These are phyloP conservation scores for Schlechtendalia chinensis DNA, from an alignment of 1,140 invertebrate species.

Conservation along the genomic window DNA sequence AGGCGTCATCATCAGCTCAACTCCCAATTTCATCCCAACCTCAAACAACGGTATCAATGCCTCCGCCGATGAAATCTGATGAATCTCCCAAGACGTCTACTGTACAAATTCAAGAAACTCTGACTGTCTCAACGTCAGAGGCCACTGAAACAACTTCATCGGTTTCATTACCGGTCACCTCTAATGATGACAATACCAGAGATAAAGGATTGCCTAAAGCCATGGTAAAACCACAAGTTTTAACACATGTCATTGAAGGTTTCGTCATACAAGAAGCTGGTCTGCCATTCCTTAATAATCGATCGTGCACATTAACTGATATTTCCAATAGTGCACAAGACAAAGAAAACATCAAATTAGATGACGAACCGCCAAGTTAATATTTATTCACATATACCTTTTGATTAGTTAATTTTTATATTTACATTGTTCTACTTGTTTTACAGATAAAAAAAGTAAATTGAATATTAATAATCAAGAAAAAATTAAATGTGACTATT, in stretches of 20 bases:
- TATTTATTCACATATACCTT: constrained; percentile 49
- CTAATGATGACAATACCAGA: constrained; percentile 45
- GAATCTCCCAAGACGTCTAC: neutral
- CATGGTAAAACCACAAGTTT: constrained; percentile 92
- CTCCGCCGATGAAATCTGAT: constrained; percentile 8
- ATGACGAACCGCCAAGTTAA: constrained; percentile 72
- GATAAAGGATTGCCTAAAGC: constrained; percentile 69
- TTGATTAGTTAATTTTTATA: constrained; percentile 52
- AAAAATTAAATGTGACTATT: constrained; percentile 37
- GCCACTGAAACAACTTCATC: constrained; percentile 38
- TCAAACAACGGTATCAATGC: constrained; percentile 24
- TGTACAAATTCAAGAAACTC: constrained; percentile 3
- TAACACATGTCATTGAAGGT: constrained; percentile 95
- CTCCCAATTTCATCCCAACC: constrained; percentile 16
- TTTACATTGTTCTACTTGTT: constrained; percentile 54
- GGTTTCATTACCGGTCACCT: constrained; percentile 22
- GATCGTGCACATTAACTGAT: constrained; percentile 60
- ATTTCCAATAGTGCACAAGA: constrained; percentile 56
- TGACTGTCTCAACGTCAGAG: neutral
- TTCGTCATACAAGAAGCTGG: constrained; percentile 88
- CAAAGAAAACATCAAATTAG: constrained; percentile 56
- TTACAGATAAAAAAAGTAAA: constrained; percentile 45
- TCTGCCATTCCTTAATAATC: constrained; percentile 82
- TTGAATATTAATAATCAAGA: constrained; percentile 16
- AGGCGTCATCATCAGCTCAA: neutral